Evolutionary conservation across 2,113 vertebrate species (phyloP), one percentile per base, ranked within the genome.

Genomic region (Neotragus moschatus): DNA sequence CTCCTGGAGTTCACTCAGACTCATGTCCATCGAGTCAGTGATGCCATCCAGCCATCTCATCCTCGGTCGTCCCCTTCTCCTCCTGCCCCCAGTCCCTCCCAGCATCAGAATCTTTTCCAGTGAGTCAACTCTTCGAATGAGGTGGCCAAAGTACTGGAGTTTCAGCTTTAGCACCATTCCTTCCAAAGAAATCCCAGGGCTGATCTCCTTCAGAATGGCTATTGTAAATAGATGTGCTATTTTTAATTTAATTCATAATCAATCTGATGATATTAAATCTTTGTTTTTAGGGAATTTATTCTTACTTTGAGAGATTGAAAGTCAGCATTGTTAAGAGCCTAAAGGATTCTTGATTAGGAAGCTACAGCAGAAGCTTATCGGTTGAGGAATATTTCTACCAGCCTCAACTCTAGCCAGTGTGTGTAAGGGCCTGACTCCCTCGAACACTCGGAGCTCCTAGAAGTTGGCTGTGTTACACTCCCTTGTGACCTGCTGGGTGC

Each of bases 401-500:
- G 8, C 7, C 47, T 80, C 56, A 82, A 12, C 8, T 30, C 17
- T 16, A 47, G 3, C 30, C n/a, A 2, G 39, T 55, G 3, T 4
- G 19, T 33, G 5, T 73, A 36, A 88, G 16, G 70, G 21, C 66
- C 33, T 33, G 17, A 56, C 26, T 82, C 36, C 6, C 0, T 53
- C 25, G 19, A 17, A 23, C n/a, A 17, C 86, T 14, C 6, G 5
- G 33, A 51, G 47, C 47, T 11, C 19, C 61, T 66, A 23, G 33
- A 56, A 63, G 36, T 28, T 88, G 51, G 6, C 47, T 80, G 43
- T n/a, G 51, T 75, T 15, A 60, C 0, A 2, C 21, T 53, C 49
- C n/a, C 53, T 4, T 10, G 0, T 19, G n/a, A 13, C 39, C 12
- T 14, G 61, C 33, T 13, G 0, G 23, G 6, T 53, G 2, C 16